These are phyloP conservation scores for Trachemys scripta DNA, from an alignment of 2,113 vertebrate genomes.

Conservation along the genomic window DNA sequence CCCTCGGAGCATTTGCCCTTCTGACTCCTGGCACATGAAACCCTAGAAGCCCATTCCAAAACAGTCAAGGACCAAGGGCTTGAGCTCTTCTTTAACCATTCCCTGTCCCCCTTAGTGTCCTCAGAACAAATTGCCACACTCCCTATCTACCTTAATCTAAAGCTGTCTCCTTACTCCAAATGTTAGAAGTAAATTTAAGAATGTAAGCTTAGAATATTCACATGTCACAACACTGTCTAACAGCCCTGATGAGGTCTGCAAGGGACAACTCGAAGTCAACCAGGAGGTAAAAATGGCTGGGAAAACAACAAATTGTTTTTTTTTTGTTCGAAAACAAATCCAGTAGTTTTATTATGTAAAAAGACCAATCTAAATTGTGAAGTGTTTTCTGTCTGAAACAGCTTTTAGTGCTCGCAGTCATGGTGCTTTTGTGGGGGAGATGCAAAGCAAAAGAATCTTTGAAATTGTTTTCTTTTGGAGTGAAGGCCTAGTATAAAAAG, in stretches of 20 bases:
- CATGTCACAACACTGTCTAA: not conserved
- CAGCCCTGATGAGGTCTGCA: not conserved
- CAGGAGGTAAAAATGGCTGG: no score
- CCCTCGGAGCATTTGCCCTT: not conserved
- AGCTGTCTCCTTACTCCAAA: not conserved
- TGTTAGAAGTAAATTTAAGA: not conserved
- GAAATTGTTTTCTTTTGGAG: not conserved
- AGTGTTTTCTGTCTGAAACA: not conserved
- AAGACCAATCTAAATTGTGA: not conserved
- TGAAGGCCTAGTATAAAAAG: not conserved
- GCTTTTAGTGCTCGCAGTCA: not conserved
- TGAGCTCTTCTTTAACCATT: not conserved
- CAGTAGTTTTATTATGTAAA: not conserved
- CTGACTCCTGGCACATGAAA: not conserved
- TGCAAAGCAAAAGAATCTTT: not conserved
- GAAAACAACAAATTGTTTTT: no score
- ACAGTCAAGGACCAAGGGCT: not conserved
- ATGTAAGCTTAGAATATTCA: not conserved
- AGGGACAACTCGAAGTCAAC: no score
- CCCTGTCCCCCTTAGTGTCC: not conserved
- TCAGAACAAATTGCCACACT: not conserved
- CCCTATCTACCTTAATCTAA: no score
- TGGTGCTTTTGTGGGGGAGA: not conserved
- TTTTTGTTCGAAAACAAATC: not conserved
- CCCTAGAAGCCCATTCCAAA: not conserved